Evolutionary conservation across 2,113 vertebrate species (phyloP), one percentile per base, ranked within the genome.

Genomic region (Malurus cyaneus): DNA sequence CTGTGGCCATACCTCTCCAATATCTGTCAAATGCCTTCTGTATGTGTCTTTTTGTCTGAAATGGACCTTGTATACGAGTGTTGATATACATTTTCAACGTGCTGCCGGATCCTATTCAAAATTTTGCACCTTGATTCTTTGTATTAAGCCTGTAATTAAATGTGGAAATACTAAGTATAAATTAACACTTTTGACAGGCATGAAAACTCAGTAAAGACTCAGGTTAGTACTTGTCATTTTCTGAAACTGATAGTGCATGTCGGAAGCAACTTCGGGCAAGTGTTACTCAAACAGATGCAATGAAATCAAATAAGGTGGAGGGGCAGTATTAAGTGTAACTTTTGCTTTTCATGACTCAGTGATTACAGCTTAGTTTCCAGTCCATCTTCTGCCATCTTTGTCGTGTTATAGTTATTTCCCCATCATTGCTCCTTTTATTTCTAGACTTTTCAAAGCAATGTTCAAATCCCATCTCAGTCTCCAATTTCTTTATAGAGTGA

Each of bases 161-260:
- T 34, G 25, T 47, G 32, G 8, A 74, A 21, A 20, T 53, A 66
- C 24, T 19, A 46, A 6, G 34, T 53, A 36, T 57, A 47, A 72
- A 69, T 65, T 53, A 52, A 9, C 17, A 9, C 54, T 39, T 0
- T 0, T 65, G 50, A 20, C 23, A 21, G 46, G 21, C 1, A 0
- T 42, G 18, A 8, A 71, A 56, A 47, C 26, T 84, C 29, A 25
- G 11, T 74, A 28, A 72, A 76, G 24, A 24, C 10, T 16, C 4
- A 13, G 15, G 9, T 50, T 65, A 29, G 36, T 71, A 29, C 13
- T n/a, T 65, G 7, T 70, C 5, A 3, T 77, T 88, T 93, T 18
- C 20, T 32, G 21, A 42, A 3, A 36, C 4, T 42, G 12, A 12
- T 3, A 18, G 12, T 32, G 15, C 8, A 1, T 57, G 14, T 80